A percentile compares a stretch with the other conserved stretches of the same genome.
These are phyloP conservation scores for Perodicticus potto DNA, from an alignment of 2,797 vertebrate species.

Conservation along the genomic window DNA sequence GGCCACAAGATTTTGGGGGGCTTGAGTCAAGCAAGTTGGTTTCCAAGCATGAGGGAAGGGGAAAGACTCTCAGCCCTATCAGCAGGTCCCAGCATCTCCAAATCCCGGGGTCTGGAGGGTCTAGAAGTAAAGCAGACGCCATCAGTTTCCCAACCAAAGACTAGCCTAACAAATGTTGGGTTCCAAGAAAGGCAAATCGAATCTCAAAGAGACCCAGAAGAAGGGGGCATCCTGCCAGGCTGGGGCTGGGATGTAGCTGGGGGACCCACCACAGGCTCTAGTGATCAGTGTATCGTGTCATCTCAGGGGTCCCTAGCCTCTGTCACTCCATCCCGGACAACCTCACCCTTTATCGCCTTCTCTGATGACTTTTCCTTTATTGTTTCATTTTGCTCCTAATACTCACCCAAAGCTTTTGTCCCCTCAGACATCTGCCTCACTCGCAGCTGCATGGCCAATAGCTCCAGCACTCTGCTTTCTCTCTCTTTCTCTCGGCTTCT, in stretches of 20 bases:
- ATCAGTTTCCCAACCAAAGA: fast-evolving
- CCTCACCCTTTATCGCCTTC: background rate
- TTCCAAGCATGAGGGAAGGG: background rate
- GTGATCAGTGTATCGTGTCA: background rate
- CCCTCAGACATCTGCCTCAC: background rate
- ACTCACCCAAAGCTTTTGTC: background rate
- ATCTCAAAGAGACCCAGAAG: fast-evolving
- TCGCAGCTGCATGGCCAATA: fast-evolving
- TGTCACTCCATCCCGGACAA: fast-evolving
- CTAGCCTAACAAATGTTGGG: background rate
- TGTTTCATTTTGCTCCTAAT: fast-evolving
- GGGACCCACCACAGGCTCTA: background rate
- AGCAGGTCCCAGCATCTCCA: background rate
- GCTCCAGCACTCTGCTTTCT: background rate
- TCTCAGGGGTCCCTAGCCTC: background rate
- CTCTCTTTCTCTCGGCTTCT: background rate
- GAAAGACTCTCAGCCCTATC: background rate
- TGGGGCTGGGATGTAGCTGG: fast-evolving
- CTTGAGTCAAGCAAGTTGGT: slow-evolving; percentile 15
- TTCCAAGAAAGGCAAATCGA: background rate
- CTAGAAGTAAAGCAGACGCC: background rate
- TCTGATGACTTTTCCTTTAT: background rate
- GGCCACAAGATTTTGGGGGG: slow-evolving; percentile 70
- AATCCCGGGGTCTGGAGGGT: background rate
- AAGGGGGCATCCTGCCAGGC: fast-evolving